Conservation (phyloP, 2,888 invertebrate species). For the Eupelmus urozonus region DNA sequence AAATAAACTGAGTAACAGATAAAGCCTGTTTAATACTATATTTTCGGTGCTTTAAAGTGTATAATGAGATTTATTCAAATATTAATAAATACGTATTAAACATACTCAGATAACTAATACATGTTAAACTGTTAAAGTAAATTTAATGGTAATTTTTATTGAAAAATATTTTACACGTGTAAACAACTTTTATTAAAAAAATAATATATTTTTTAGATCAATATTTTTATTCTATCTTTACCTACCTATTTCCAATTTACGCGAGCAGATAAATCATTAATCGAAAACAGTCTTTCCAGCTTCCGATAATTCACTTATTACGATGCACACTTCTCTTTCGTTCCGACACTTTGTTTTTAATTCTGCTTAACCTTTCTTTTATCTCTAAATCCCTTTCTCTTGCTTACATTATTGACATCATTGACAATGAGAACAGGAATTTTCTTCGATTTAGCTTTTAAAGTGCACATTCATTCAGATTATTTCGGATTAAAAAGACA, state of each 20-base stretch:
- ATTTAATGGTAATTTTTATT: too few species aligned
- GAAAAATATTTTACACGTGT: too few species aligned
- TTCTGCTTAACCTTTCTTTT: slow-evolving; percentile 46
- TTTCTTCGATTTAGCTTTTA: slow-evolving; percentile 38
- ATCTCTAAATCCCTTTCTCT: slow-evolving; percentile 35
- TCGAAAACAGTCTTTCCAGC: neutral
- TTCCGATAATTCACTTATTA: slow-evolving; percentile 46
- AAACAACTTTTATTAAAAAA: too few species aligned
- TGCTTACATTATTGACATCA: slow-evolving; percentile 38
- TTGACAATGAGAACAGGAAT: slow-evolving; percentile 45
- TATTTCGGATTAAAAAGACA: too few species aligned
- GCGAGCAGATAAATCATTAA: neutral
- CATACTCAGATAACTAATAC: too few species aligned
- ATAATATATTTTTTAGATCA: neutral
- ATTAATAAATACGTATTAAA: too few species aligned
- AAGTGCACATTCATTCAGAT: slow-evolving; percentile 32
- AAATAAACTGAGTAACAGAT: too few species aligned
- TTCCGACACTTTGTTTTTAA: slow-evolving; percentile 50
- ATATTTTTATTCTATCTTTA: neutral
- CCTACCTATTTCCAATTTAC: neutral
- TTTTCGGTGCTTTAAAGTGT: too few species aligned
- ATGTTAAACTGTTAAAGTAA: too few species aligned
- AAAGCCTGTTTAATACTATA: too few species aligned
- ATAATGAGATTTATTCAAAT: too few species aligned
- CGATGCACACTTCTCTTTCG: slow-evolving; percentile 43